phyloP scores from a whole-genome alignment of 2,113 vertebrate genomes.

The Phylloscopus trochiloides region DNA sequence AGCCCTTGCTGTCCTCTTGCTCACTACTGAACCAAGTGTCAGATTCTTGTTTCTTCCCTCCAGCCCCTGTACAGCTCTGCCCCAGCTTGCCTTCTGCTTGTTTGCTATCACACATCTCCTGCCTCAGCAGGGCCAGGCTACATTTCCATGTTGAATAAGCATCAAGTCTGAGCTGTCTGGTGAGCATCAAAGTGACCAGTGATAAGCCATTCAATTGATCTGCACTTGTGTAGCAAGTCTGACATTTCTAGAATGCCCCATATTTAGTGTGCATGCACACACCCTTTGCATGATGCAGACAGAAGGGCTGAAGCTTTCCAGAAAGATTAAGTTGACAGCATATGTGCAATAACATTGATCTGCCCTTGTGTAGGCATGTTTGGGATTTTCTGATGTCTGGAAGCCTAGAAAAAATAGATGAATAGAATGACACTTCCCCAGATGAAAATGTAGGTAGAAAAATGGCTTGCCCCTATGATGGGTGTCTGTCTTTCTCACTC shows the following conservation, averaged over 20 bases:
- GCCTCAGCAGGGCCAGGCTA: background rate
- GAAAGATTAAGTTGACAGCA: background rate
- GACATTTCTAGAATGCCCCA: background rate
- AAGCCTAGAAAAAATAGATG: background rate
- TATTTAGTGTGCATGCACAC: background rate
- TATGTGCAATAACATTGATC: background rate
- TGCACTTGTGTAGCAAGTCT: background rate
- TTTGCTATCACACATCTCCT: background rate
- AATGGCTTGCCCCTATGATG: background rate
- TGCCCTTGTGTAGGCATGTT: background rate
- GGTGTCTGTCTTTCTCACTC: background rate
- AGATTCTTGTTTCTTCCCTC: background rate
- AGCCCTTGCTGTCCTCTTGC: background rate
- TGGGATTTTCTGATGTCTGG: background rate
- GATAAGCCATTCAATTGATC: background rate
- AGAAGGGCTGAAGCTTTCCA: slow-evolving; percentile 8
- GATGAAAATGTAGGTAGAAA: background rate
- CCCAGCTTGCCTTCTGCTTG: background rate
- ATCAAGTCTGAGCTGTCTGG: background rate
- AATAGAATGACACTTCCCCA: background rate
- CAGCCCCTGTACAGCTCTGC: background rate
- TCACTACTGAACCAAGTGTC: background rate
- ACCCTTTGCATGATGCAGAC: background rate
- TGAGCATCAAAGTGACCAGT: background rate
- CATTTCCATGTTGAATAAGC: background rate